Conservation (phyloP, 2,113 vertebrate genomes). For the Lophura nycthemera region DNA sequence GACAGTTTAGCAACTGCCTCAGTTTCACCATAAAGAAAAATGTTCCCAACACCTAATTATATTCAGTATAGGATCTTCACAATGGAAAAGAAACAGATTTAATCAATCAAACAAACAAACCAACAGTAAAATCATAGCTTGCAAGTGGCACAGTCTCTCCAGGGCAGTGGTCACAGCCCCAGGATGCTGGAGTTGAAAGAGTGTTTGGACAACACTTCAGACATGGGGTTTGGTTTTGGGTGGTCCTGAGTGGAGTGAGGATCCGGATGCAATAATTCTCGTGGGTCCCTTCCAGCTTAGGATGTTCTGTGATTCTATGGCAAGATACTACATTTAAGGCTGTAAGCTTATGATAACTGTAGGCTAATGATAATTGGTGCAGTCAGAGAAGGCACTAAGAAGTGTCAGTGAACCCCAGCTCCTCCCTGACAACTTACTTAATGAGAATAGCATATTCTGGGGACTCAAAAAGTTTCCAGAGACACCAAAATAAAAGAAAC, state of each 20-base stretch:
- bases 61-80: neutral
- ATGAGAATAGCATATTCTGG: neutral
- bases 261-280: neutral
- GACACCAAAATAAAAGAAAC: neutral
- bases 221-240: neutral
- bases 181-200: neutral
- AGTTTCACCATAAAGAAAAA: slow-evolving; percentile 12
- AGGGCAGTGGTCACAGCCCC: neutral
- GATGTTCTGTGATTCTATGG: neutral
- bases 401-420: neutral
- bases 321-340: neutral
- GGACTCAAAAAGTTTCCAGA: neutral
- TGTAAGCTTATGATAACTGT: too few relatives aligned
- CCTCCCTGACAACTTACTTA: neutral
- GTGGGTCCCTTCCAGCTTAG: neutral
- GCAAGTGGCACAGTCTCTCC: neutral
- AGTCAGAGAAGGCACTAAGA: neutral
- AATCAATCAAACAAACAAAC: fast-evolving
- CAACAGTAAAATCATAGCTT: neutral
- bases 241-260: neutral
- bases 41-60: neutral
- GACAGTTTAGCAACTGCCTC: slow-evolving; percentile 8
- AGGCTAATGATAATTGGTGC: neutral
- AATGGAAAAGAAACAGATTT: neutral
- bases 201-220: neutral